phyloP scores from a whole-genome alignment of 2,888 invertebrate species.

The Stenichneumon culpator region DNA sequence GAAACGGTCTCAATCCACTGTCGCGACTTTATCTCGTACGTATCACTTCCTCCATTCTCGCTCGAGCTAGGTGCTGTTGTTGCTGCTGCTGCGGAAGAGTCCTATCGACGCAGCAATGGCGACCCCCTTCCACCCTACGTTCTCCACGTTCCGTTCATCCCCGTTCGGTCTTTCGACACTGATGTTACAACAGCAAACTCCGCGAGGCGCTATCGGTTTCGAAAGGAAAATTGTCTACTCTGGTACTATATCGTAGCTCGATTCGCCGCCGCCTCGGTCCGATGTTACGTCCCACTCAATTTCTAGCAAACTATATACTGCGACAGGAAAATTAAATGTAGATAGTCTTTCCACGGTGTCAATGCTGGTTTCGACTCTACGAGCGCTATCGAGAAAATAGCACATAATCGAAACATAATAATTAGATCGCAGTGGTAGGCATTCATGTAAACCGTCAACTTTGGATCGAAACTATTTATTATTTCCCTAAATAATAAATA shows the following conservation, averaged over 20 bases:
- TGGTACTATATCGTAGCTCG: slow-evolving; percentile 46
- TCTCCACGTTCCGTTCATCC: slow-evolving; percentile 30
- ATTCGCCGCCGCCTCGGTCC: neutral
- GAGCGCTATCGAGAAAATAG: too few relatives aligned
- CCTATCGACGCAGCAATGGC: slow-evolving; percentile 27
- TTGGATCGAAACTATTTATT: too few relatives aligned
- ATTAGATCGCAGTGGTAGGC: too few relatives aligned
- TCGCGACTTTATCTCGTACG: slow-evolving; percentile 65
- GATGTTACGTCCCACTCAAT: too few relatives aligned
- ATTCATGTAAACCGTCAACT: too few relatives aligned
- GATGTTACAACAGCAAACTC: slow-evolving; percentile 1
- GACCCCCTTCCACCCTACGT: slow-evolving; percentile 15
- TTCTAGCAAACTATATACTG: too few relatives aligned
- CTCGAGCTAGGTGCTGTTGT: slow-evolving; percentile 43
- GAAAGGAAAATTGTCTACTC: slow-evolving; percentile 53
- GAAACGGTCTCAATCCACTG: slow-evolving; percentile 69
- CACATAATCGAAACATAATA: too few relatives aligned
- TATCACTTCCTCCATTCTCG: slow-evolving; percentile 69
- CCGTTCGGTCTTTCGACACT: slow-evolving; percentile 11
- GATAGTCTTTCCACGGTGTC: too few relatives aligned
- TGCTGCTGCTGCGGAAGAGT: slow-evolving; percentile 5
- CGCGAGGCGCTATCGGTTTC: slow-evolving; percentile 2
- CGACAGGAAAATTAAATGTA: too few relatives aligned
- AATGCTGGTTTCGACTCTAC: too few relatives aligned
- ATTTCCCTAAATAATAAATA: too few relatives aligned